Evolutionary conservation across 1,140 invertebrate genomes (phyloP).

Genomic region (Lineus longissimus): DNA sequence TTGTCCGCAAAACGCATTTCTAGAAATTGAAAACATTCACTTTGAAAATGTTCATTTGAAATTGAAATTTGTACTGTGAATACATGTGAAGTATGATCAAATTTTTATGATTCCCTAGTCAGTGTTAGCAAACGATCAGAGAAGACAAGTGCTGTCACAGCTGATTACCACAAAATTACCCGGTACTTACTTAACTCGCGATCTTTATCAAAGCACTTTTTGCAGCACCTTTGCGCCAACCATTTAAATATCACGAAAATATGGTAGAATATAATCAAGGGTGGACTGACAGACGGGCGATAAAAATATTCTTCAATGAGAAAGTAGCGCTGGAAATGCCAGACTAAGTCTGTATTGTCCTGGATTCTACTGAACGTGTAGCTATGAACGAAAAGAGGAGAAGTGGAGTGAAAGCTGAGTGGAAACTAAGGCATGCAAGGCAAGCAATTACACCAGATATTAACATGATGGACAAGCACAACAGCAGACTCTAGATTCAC

Average conservation of each 20-base stretch:
- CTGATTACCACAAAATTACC: not conserved
- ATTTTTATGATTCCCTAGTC: not conserved
- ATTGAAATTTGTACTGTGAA: not conserved
- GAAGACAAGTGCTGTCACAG: no score
- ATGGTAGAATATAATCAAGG: slow-evolving; percentile 28
- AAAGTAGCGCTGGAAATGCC: slow-evolving; percentile 43
- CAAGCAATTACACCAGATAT: not conserved
- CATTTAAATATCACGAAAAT: no score
- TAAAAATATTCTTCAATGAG: slow-evolving; percentile 49
- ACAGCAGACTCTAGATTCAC: no score
- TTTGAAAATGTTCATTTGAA: not conserved
- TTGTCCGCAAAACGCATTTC: slow-evolving; percentile 7
- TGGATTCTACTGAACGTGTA: slow-evolving; percentile 44
- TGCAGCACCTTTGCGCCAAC: no score
- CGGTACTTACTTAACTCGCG: not conserved
- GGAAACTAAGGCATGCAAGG: not conserved
- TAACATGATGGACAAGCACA: no score
- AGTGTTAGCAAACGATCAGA: no score
- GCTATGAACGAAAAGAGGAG: slow-evolving; percentile 19
- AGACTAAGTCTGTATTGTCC: slow-evolving; percentile 40
- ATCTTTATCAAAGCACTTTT: no score
- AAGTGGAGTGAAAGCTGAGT: slow-evolving; percentile 7
- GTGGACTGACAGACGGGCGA: slow-evolving; percentile 44
- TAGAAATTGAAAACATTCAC: not conserved
- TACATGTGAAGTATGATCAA: not conserved